Conservation (phyloP, 2,113 vertebrate genomes). For the Entomyzon cyanotis region DNA sequence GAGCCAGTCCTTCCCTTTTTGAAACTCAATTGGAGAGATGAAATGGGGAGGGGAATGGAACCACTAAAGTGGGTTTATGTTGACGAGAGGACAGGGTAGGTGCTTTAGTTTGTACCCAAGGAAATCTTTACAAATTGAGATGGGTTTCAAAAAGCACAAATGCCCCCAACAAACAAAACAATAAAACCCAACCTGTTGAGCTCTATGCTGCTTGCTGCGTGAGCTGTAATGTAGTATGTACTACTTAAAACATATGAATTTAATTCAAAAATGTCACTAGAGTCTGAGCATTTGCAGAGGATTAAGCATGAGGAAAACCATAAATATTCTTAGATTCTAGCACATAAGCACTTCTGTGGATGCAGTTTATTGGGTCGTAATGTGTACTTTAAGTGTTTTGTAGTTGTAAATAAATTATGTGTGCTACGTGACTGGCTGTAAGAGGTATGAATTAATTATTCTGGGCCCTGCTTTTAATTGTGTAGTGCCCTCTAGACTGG, state of each 20-base stretch:
- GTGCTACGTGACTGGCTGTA: not conserved
- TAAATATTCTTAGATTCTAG: not conserved
- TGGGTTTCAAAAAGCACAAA: not conserved
- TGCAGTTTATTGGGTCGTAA: not conserved
- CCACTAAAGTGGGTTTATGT: fast-evolving
- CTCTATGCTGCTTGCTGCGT: not conserved
- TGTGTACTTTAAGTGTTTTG: not conserved
- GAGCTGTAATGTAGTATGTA: not conserved
- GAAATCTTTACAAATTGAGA: not conserved
- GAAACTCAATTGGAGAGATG: not conserved
- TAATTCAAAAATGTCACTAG: not conserved
- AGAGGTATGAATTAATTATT: not conserved
- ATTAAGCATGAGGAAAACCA: not conserved
- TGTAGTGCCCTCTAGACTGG: not conserved
- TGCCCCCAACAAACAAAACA: not conserved
- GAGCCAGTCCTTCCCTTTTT: not conserved
- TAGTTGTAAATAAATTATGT: not conserved
- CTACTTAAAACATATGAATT: not conserved
- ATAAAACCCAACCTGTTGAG: not conserved
- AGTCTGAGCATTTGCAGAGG: not conserved
- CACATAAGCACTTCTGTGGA: not conserved
- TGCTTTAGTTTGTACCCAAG: not conserved
- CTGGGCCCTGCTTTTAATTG: not conserved
- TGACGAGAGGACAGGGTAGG: not conserved
- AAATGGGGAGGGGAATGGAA: not conserved